phyloP scores from a whole-genome alignment of 2,888 invertebrate genomes.

The Dendrolimus houi region DNA sequence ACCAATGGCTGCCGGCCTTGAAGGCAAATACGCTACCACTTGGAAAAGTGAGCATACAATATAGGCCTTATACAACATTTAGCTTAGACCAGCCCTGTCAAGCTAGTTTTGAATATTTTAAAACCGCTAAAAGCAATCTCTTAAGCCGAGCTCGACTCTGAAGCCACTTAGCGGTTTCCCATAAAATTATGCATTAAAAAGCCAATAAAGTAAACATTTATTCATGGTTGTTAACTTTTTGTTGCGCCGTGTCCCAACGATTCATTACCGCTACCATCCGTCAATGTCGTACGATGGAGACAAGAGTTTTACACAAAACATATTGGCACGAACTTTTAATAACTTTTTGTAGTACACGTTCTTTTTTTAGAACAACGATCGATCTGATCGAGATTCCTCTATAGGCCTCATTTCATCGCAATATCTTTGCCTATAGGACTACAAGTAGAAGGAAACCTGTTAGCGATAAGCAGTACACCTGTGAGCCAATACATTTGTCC shows the following conservation, averaged over 20 bases:
- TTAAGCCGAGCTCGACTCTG: conserved; percentile 1
- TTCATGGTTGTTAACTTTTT: conserved; percentile 37
- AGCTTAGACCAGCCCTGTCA: too few relatives aligned
- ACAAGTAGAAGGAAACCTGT: too few relatives aligned
- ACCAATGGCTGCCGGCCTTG: too few relatives aligned
- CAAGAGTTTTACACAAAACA: conserved; percentile 8
- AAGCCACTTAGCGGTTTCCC: not conserved
- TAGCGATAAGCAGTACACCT: too few relatives aligned
- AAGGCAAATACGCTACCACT: too few relatives aligned
- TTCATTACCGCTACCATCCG: conserved; percentile 30
- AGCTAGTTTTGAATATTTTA: too few relatives aligned
- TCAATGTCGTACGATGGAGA: conserved; percentile 28
- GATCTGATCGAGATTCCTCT: not conserved
- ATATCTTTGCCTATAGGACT: too few relatives aligned
- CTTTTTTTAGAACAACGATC: not conserved
- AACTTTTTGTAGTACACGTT: not conserved
- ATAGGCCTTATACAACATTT: too few relatives aligned
- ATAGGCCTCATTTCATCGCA: too few relatives aligned
- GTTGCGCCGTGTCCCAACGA: conserved; percentile 16
- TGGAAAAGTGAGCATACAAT: too few relatives aligned
- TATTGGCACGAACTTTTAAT: conserved; percentile 1
- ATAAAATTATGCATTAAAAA: conserved; percentile 37
- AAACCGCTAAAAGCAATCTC: not conserved
- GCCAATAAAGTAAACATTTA: conserved; percentile 31
- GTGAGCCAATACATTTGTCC: too few relatives aligned